A percentile compares a stretch with the other conserved stretches of the same genome.
Evolutionary conservation across 2,888 invertebrate species (phyloP).

Genomic region (Sycophila texana): DNA sequence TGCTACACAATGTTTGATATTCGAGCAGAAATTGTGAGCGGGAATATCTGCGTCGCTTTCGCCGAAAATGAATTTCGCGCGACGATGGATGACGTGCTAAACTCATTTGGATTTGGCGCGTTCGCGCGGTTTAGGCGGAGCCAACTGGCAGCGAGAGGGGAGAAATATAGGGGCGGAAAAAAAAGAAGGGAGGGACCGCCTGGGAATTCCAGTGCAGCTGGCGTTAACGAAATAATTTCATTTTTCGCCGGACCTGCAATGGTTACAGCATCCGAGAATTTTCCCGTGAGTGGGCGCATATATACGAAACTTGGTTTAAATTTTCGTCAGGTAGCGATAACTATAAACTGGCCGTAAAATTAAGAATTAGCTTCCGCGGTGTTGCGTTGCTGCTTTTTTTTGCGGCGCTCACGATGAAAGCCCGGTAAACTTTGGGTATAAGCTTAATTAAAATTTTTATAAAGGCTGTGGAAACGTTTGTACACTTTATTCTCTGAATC

Average conservation of each 20-base stretch:
- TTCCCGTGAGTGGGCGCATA: background rate
- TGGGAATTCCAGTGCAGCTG: conserved; percentile 26
- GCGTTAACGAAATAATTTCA: conserved; percentile 33
- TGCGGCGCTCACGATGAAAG: too few relatives aligned
- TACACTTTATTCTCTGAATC: too few relatives aligned
- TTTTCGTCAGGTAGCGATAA: conserved; percentile 11
- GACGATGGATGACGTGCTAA: conserved; percentile 36
- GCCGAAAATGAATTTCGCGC: conserved; percentile 36
- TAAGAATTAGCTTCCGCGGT: conserved; percentile 1
- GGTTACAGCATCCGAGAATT: background rate
- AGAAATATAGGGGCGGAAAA: conserved; percentile 8
- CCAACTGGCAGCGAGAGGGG: conserved; percentile 10
- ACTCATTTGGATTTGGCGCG: conserved; percentile 30
- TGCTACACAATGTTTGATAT: background rate
- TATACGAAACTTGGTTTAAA: conserved; percentile 1
- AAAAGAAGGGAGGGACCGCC: background rate
- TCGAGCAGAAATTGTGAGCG: background rate
- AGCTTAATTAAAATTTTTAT: too few relatives aligned
- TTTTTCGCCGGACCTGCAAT: background rate
- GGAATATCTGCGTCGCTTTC: conserved; percentile 22
- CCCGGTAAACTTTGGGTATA: too few relatives aligned
- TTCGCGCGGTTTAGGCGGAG: conserved; percentile 12
- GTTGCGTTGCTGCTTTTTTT: too few relatives aligned
- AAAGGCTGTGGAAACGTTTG: too few relatives aligned
- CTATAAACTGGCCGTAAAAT: background rate